Base-by-base conservation (phyloP, 2,797 vertebrate genomes). In the Netta rufina region DNA sequence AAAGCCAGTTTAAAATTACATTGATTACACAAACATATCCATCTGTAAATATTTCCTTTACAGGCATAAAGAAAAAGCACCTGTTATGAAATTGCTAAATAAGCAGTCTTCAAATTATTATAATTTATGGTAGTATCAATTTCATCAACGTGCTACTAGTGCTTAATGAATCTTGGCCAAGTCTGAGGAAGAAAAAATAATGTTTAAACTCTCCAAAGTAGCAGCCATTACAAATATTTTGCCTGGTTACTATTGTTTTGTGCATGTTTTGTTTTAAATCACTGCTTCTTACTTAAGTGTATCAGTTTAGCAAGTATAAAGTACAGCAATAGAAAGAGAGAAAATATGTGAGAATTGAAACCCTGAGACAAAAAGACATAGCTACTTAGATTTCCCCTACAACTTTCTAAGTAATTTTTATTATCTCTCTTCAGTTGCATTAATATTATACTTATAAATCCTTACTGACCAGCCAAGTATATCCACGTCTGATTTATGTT, bases 1-100 rank as follows among this genome's bases (percentile, higher is more conserved):
- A 80, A 93, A 90, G 39, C 32, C 57, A 39, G 69, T 77, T 92
- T 76, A 49, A 93, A 92, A 77, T 84, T 30, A 12, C 30, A 72
- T 11, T 90, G 51, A 88, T 71, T 69, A 87, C 41, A 69, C 22
- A 28, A 73, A 66, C 4, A 28, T 43, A 60, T 54, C 84, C 9
- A 75, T 66, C 9, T 77, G 30, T 47, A 89, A 91, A 79, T 49
- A 39, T 21, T 92, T 90, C 18, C 28, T 84, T 92, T 88, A 60
- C 64, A 89, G 57, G 45, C 22, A 51, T 62, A 62, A 43, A 64
- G 10, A 64, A 81, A 91, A 76, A 45, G 3, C 0, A 56, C 3
- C 24, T 57, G 41, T 39, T 66, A 30, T 21, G 22, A 41, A 47
- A 32, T 4, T 22, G 22, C 30, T 74, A 51, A 76, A 43, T 24